A percentile compares a stretch with the other conserved stretches of the same genome.
Conservation (phyloP, 2,113 vertebrate species). For the Periophthalmodon schlosseri region DNA sequence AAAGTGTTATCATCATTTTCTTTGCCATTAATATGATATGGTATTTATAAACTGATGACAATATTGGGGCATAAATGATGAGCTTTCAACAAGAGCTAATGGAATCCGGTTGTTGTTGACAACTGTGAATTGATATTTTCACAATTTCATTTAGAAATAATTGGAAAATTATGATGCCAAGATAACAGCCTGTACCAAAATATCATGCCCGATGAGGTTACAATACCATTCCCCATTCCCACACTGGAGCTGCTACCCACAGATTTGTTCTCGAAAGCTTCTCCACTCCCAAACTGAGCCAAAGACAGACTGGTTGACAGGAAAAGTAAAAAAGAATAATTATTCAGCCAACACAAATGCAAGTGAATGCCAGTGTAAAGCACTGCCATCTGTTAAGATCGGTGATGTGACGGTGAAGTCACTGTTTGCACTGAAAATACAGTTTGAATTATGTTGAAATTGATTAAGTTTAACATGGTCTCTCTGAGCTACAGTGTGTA, state of each 20-base stretch:
- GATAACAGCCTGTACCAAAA: constrained; percentile 1
- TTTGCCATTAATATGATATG: neutral
- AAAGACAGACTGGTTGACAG: constrained; percentile 5
- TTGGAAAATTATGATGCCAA: neutral
- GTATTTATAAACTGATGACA: neutral
- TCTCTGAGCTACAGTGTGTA: neutral
- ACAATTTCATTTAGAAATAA: neutral
- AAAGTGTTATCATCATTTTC: neutral
- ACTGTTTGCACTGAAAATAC: neutral
- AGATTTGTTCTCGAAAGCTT: neutral
- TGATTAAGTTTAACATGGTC: neutral
- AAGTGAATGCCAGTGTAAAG: neutral
- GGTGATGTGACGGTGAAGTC: neutral
- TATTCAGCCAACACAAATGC: neutral
- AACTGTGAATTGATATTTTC: neutral
- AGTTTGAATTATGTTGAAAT: neutral
- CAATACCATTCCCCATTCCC: neutral
- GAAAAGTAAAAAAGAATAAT: neutral
- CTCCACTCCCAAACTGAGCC: neutral
- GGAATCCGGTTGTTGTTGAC: neutral
- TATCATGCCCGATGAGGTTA: neutral
- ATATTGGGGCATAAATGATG: neutral
- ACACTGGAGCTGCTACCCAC: neutral
- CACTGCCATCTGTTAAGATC: constrained; percentile 1
- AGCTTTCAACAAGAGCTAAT: neutral